Conservation (phyloP, 2,113 vertebrate genomes). For the Orycteropus afer region DNA sequence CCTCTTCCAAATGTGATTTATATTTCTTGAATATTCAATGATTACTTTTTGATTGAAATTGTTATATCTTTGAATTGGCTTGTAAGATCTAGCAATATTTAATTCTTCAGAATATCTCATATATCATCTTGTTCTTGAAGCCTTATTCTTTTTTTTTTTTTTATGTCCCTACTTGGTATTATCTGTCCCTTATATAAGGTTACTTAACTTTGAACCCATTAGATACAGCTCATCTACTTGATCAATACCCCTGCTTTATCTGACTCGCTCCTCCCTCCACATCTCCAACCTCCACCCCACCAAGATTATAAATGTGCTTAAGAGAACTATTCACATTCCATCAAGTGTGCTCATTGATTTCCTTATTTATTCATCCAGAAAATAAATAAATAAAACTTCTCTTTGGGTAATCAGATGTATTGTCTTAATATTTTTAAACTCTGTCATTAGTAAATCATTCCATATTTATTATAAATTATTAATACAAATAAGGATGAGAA, state of each 20-base stretch:
- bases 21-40: neutral
- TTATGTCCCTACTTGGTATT: neutral
- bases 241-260: neutral
- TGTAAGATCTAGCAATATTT: neutral
- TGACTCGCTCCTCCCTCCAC: fast-evolving
- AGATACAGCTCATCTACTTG: neutral
- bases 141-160: neutral
- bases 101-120: constrained; percentile 19
- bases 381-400: neutral
- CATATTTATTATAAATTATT: constrained; percentile 23
- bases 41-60: constrained; percentile 3
- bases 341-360: neutral
- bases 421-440: neutral
- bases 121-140: neutral
- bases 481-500: neutral
- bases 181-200: neutral
- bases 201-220: neutral
- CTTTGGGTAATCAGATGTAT: neutral
- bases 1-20: neutral
- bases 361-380: neutral
- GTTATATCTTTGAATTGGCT: neutral
- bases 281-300: neutral
- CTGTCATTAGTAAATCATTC: constrained; percentile 12
- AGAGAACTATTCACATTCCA: neutral
- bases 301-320: neutral